Evolutionary conservation across 1,140 invertebrate species (phyloP).

Genomic region (Portunus trituberculatus): DNA sequence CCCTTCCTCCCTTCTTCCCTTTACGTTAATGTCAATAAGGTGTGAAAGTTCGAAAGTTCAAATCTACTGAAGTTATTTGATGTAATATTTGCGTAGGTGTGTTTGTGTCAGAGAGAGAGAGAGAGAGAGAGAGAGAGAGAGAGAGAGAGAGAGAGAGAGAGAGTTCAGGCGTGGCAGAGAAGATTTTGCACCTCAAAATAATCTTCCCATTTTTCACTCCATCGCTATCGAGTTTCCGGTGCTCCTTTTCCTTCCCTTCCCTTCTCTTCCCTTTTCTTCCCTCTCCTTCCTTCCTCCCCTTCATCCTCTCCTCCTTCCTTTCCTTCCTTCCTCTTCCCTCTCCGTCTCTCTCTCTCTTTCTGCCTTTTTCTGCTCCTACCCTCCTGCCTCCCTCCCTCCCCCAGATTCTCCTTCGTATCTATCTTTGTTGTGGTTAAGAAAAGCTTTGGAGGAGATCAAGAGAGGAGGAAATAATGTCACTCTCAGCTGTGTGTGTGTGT

Average conservation of each 20-base stretch:
- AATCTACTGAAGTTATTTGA: no score
- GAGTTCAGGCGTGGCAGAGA: neutral
- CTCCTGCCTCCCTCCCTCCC: no score
- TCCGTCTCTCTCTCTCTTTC: neutral
- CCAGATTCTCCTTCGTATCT: no score
- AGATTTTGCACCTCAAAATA: neutral
- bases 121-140: neutral
- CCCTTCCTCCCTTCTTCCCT: neutral
- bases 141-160: neutral
- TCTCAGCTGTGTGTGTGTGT: neutral
- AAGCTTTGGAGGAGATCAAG: neutral
- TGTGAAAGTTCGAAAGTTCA: no score
- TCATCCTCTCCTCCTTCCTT: neutral
- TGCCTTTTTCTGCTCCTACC: neutral
- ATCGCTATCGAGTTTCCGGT: neutral
- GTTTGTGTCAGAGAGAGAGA: no score
- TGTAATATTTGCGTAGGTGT: no score
- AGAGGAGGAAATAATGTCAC: neutral
- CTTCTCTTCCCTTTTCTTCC: neutral
- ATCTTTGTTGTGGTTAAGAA: neutral
- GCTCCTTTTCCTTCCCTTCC: neutral
- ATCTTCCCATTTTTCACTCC: neutral
- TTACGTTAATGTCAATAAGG: no score
- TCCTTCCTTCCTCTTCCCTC: neutral
- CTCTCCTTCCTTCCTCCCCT: neutral